Percentiles rank a stretch among this genome's conserved stretches.
Evolutionary conservation across 2,888 invertebrate genomes (phyloP).

Genomic region (Corbicula japonica): DNA sequence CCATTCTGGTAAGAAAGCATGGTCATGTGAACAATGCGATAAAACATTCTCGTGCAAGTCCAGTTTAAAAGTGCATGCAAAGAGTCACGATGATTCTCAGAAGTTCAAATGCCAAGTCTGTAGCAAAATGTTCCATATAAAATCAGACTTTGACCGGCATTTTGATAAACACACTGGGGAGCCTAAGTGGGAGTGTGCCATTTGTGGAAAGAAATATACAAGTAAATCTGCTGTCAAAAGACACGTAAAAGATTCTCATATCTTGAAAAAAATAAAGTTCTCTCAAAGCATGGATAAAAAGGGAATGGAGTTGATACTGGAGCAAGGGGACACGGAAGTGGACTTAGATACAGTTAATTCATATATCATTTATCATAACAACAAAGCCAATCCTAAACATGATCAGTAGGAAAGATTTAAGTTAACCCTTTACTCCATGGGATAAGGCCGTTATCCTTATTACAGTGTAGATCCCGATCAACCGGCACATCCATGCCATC

Average conservation of each 20-base stretch:
- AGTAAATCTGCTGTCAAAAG: constrained; percentile 31
- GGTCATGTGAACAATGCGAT: constrained; percentile 41
- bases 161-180: constrained; percentile 39
- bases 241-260: constrained; percentile 20
- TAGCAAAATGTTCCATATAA: constrained; percentile 10
- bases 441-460: too few relatives aligned
- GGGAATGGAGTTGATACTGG: too few relatives aligned
- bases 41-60: constrained; percentile 51
- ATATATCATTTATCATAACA: too few relatives aligned
- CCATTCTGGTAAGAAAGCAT: constrained; percentile 41
- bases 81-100: constrained; percentile 32
- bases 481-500: too few relatives aligned
- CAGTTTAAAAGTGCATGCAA: constrained; percentile 43
- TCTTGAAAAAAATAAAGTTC: constrained; percentile 13
- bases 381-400: too few relatives aligned
- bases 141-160: constrained; percentile 38
- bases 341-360: too few relatives aligned
- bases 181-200: constrained; percentile 21
- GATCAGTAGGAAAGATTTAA: too few relatives aligned
- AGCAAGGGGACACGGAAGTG: too few relatives aligned
- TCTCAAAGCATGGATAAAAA: too few relatives aligned
- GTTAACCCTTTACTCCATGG: too few relatives aligned
- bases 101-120: constrained; percentile 9
- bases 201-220: constrained; percentile 24
- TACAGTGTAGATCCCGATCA: too few relatives aligned